Base-by-base conservation (phyloP, 2,888 invertebrate genomes). In the Eupelmus urozonus region DNA sequence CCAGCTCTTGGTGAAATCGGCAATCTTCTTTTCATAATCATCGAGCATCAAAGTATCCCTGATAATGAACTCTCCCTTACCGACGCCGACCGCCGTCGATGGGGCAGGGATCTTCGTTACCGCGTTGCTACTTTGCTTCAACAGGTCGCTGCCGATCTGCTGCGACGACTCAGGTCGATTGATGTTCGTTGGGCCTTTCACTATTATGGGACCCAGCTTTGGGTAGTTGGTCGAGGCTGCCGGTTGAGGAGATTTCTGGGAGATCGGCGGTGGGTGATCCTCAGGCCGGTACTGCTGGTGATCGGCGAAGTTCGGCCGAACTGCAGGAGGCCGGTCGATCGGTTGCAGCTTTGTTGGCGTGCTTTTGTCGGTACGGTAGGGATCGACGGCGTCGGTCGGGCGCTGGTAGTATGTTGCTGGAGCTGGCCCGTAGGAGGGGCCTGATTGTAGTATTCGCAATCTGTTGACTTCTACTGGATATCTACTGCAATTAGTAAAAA, bases 1-100 rank as follows among this genome's bases (percentile, higher is more conserved):
- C 89, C 89, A 89, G 2, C 76, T 82, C 55, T 86, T 87, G 0
- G 86, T 85, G n/a, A 89, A 82, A 5, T 87, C 87, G 1, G 84
- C 82, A 1, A 89, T 67, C 62, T 85, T 86, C 55, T 81, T 84
- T 4, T 87, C 84, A 51, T 88, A 89, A 5, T 88, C 87, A 27
- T 85, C 87, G 20, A 88, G 57, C 1, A 83, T 75, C 0, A 89
- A 70, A 18, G 82, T 85, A 53, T 88, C 89, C 0, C 85, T 84
- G 0, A 88, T 71, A 1, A 89, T 84, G 23, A 87, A 81, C 0
- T 84, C 84, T 0, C 80, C 83, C 18, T 84, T 85, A 57, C 81
- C 83, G 16, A 80, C 81, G 9, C 80, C 83, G n/a, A 82, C 79
- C n/a, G n/a, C n/a, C 2, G 82, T 83, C 1, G 83, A 75, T 3